Evolutionary conservation across 2,888 invertebrate genomes (phyloP).

Genomic region (Drosophila subquinaria): DNA sequence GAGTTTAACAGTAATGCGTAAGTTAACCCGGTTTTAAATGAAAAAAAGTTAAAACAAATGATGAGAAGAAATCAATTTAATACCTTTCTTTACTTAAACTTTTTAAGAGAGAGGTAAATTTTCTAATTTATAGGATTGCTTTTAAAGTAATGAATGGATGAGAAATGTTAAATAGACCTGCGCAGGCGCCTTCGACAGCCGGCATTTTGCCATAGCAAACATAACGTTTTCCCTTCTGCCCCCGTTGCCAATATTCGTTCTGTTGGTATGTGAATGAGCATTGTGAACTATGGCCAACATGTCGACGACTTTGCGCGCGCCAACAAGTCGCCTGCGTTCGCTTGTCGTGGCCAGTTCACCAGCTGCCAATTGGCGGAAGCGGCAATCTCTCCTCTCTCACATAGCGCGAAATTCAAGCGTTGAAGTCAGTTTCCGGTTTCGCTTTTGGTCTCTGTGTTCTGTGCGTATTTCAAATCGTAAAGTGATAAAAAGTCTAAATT

Average conservation of each 20-base stretch:
- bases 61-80: not conserved
- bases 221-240: not conserved
- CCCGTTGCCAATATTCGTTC: conserved; percentile 12
- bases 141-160: not conserved
- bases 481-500: conserved; percentile 45
- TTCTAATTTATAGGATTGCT: not conserved
- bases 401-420: conserved; percentile 59
- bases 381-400: conserved; percentile 32
- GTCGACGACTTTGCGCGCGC: conserved; percentile 68
- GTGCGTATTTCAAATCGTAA: conserved; percentile 32
- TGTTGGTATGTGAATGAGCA: conserved; percentile 34
- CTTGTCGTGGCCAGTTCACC: conserved; percentile 58
- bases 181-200: conserved; percentile 58
- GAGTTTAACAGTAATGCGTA: conserved; percentile 19
- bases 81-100: not conserved
- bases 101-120: not conserved
- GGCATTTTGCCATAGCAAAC: conserved; percentile 49
- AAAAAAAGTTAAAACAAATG: not conserved
- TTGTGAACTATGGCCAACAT: conserved; percentile 39
- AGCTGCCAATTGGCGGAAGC: conserved; percentile 58
- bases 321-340: conserved; percentile 77
- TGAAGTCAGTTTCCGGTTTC: conserved; percentile 70
- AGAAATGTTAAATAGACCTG: conserved; percentile 19
- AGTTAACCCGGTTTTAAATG: not conserved
- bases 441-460: conserved; percentile 13